Percentiles rank a stretch among this genome's conserved stretches.
phyloP scores from a whole-genome alignment of 2,888 invertebrate genomes.

The Listrodromus nycthemerus region DNA sequence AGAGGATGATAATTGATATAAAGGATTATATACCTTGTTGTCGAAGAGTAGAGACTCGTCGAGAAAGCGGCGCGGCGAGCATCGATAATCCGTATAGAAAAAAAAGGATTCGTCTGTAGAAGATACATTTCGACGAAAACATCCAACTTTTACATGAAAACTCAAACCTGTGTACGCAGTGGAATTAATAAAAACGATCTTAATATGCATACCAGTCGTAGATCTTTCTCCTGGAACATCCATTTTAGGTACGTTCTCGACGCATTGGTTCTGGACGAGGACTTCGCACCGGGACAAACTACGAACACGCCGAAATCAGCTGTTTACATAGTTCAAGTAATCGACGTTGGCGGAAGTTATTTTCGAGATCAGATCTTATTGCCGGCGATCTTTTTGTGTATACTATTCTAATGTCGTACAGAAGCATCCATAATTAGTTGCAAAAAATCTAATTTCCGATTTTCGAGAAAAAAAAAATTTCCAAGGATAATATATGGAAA shows the following conservation, averaged over 20 bases:
- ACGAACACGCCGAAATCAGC: neutral
- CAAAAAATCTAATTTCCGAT: no score
- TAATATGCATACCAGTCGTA: neutral
- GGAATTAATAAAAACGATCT: constrained; percentile 43
- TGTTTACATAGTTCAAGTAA: neutral
- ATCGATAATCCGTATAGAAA: neutral
- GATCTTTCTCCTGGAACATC: neutral
- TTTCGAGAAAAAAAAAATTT: no score
- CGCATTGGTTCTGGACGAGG: neutral
- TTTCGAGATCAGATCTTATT: neutral
- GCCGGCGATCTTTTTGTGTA: no score
- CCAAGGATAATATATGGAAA: no score
- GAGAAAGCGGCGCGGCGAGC: neutral
- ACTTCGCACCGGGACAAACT: neutral
- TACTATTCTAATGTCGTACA: no score
- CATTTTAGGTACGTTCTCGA: neutral
- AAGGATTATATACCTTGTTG: neutral
- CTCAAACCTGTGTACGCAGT: constrained; percentile 36
- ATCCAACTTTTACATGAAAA: constrained; percentile 42
- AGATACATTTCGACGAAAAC: constrained; percentile 5
- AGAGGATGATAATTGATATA: constrained; percentile 7
- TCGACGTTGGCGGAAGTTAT: constrained; percentile 4
- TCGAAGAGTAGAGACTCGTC: constrained; percentile 11
- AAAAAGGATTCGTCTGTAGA: neutral
- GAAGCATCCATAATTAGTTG: no score